phyloP scores from a whole-genome alignment of 2,888 invertebrate genomes.

The Dasypolia templi region DNA sequence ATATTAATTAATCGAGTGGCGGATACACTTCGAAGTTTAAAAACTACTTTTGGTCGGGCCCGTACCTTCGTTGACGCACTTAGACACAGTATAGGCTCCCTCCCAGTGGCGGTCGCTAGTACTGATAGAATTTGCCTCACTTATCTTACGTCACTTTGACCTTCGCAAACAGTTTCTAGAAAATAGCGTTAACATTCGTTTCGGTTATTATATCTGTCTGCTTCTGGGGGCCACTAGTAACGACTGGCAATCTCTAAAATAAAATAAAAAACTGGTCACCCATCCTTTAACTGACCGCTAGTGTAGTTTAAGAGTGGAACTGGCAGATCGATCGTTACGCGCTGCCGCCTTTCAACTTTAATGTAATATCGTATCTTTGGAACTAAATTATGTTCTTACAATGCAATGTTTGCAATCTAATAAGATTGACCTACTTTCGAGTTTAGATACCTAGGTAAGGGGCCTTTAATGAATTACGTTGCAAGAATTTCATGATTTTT shows the following conservation, averaged over 20 bases:
- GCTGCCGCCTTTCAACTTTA: background rate
- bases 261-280: background rate
- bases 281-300: background rate
- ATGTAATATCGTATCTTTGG: constrained; percentile 6
- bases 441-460: background rate
- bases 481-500: background rate
- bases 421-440: constrained; percentile 43
- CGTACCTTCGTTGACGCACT: too few relatives aligned
- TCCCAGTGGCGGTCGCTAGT: too few relatives aligned
- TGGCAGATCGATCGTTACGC: constrained; percentile 9
- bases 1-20: too few relatives aligned
- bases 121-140: too few relatives aligned
- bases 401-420: constrained; percentile 35
- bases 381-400: constrained; percentile 11
- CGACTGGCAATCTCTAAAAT: background rate
- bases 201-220: background rate
- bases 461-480: constrained; percentile 9
- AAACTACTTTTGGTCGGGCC: too few relatives aligned
- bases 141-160: background rate
- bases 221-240: background rate
- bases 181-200: constrained; percentile 4
- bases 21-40: too few relatives aligned
- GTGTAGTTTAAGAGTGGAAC: background rate
- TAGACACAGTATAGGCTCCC: too few relatives aligned
- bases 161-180: background rate